Base-by-base conservation (phyloP, 2,113 vertebrate species). In the Atractosteus spatula region DNA sequence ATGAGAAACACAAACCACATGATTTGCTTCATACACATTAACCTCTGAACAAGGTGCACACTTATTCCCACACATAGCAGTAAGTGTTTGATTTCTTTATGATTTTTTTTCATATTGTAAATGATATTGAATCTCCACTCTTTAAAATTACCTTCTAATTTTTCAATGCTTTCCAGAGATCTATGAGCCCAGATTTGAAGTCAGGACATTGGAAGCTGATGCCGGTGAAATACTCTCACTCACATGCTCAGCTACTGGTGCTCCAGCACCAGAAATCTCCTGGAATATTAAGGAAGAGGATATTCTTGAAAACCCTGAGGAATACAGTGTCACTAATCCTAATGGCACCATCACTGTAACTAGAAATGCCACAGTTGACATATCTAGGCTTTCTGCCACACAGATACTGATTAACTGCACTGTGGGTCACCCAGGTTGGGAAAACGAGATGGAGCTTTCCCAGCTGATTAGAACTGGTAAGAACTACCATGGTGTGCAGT, bases 161-260 rank as follows among this genome's bases (percentile, higher is more conserved):
- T 12, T 59, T 64, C 12, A 41, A 10, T 14, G 29, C 8, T 71
- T 3, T 59, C 0, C 78, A 87, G 85, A 87, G 76, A 76, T 84
- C 61, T 76, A 83, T 66, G 47, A 17, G 55, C 72, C 85, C 7
- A 3, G 63, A 0, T 62, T 85, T 0, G 45, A 71, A 0, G 63
- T 85, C 8, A 44, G 2, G 63, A 11, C 41, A 4, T 66, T 74
- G 41, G n/a, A 54, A 43, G 69, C 45, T 3, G 3, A 44, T 29
- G 59, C 3, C 14, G 43, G n/a, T 11, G 4, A 17, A 70, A 62
- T 68, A 75, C 8, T 41, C 17, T 2, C 1, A 0, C 75, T 86
- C 62, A 75, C 78, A 70, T 82, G 84, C 76, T 83, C 78, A 29
- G 82, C 70, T 68, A 82, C 74, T 41, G 79, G 72, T 55, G 73